phyloP scores from a whole-genome alignment of 2,113 vertebrate genomes.

The Eptatretus burgeri region DNA sequence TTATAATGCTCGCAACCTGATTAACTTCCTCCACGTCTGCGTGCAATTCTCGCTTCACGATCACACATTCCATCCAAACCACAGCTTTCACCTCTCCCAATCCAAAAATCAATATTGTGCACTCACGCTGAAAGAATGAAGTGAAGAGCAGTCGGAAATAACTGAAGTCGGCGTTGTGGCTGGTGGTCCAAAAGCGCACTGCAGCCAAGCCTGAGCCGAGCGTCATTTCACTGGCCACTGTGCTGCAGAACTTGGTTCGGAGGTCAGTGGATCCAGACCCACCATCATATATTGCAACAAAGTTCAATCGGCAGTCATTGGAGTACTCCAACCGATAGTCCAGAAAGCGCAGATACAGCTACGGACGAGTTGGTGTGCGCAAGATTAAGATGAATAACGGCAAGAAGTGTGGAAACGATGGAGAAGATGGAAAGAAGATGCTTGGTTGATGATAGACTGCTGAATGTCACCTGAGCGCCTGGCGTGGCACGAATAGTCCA shows the following conservation, averaged over 20 bases:
- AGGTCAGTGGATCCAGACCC: slow-evolving; percentile 78
- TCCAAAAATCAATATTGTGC: no score
- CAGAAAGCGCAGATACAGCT: slow-evolving; percentile 90
- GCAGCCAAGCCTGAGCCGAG: slow-evolving; percentile 61
- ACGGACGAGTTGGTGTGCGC: slow-evolving; percentile 10
- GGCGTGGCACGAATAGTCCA: slow-evolving; percentile 90
- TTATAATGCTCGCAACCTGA: no score
- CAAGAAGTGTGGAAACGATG: no score
- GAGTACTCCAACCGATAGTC: slow-evolving; percentile 99
- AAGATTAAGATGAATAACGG: no score
- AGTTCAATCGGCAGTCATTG: slow-evolving; percentile 90
- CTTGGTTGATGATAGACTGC: no score
- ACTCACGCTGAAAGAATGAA: slow-evolving; percentile 79
- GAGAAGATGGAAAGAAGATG: no score
- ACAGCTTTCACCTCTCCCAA: no score
- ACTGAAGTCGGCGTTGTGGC: slow-evolving; percentile 47
- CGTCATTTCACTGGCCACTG: slow-evolving; percentile 87
- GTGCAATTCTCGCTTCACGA: no score
- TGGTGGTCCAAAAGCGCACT: slow-evolving; percentile 87
- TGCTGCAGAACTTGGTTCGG: slow-evolving; percentile 88
- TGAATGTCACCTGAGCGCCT: slow-evolving; percentile 60
- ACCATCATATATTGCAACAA: slow-evolving; percentile 87
- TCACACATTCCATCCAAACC: no score
- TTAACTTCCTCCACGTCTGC: no score
- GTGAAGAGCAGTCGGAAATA: slow-evolving; percentile 94